phyloP scores from a whole-genome alignment of 2,888 invertebrate genomes.

The Gibbula magus region DNA sequence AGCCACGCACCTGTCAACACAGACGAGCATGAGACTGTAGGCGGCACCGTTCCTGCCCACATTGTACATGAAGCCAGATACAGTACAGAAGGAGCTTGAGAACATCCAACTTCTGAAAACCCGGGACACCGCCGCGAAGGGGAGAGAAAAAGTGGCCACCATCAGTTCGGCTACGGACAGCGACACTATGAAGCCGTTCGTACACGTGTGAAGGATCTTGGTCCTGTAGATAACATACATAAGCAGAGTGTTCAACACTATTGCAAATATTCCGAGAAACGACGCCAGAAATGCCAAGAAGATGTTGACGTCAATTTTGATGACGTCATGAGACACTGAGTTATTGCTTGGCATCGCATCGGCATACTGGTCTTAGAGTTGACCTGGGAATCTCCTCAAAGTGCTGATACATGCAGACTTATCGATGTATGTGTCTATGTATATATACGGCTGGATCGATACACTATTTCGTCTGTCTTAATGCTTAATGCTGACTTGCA shows the following conservation, averaged over 20 bases:
- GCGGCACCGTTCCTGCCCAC: constrained; percentile 39
- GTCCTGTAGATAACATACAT: constrained; percentile 48
- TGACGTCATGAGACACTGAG: not conserved
- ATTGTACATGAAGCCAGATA: constrained; percentile 37
- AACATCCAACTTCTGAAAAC: constrained; percentile 35
- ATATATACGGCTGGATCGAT: too few species aligned
- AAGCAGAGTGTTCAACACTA: constrained; percentile 42
- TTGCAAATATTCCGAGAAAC: constrained; percentile 36
- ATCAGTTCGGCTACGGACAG: constrained; percentile 50
- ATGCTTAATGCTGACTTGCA: too few species aligned
- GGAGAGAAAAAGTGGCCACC: constrained; percentile 49
- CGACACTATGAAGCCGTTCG: constrained; percentile 57
- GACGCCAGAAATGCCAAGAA: constrained; percentile 38
- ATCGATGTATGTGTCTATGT: too few species aligned
- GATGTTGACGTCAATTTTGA: constrained; percentile 14
- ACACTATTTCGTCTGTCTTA: too few species aligned
- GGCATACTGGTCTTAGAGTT: too few species aligned
- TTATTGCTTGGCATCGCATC: too few species aligned
- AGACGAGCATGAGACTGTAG: constrained; percentile 53
- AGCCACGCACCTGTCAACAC: constrained; percentile 56
- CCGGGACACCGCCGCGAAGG: constrained; percentile 41
- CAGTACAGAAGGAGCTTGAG: constrained; percentile 36
- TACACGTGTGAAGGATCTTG: constrained; percentile 52
- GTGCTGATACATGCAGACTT: too few species aligned
- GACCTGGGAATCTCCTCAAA: too few species aligned